These are phyloP conservation scores for Typhlichthys subterraneus DNA, from an alignment of 2,797 vertebrate species.

Conservation along the genomic window DNA sequence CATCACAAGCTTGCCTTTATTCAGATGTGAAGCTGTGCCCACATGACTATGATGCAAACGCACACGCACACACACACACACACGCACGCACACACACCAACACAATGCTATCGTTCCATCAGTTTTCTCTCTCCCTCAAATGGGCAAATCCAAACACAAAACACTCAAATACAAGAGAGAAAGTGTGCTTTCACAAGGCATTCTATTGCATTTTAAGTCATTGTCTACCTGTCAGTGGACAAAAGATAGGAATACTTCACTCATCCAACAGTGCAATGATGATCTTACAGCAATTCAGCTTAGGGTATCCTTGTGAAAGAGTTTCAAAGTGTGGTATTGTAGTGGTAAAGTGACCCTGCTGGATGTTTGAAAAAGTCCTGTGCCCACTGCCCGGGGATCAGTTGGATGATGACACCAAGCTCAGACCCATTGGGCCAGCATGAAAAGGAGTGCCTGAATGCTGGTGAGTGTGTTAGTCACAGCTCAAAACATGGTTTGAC, in stretches of 20 bases:
- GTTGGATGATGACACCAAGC: slow-evolving; percentile 62
- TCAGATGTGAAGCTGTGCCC: slow-evolving; percentile 48
- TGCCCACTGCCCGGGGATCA: slow-evolving; percentile 49
- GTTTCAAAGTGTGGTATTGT: slow-evolving; percentile 23
- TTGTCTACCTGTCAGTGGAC: neutral
- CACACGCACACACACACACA: slow-evolving; percentile 33
- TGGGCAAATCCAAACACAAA: slow-evolving; percentile 14
- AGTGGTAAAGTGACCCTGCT: slow-evolving; percentile 51
- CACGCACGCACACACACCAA: slow-evolving; percentile 13
- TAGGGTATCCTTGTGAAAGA: slow-evolving; percentile 14
- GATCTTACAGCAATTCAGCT: slow-evolving; percentile 17
- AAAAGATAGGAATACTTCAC: slow-evolving; percentile 21
- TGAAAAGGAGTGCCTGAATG: slow-evolving; percentile 62
- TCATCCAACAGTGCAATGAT: slow-evolving; percentile 7
- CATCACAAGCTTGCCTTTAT: slow-evolving; percentile 42
- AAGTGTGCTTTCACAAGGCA: neutral
- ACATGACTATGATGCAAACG: slow-evolving; percentile 23
- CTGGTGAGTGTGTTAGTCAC: slow-evolving; percentile 57
- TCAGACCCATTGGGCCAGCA: slow-evolving; percentile 59
- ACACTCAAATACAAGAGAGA: neutral
- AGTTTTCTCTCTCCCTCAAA: slow-evolving; percentile 7
- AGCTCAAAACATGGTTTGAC: slow-evolving; percentile 37
- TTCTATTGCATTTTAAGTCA: slow-evolving; percentile 12
- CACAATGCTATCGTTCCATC: neutral
- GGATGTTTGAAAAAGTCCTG: slow-evolving; percentile 21